Conservation (phyloP, 2,888 invertebrate species). For the Dexiosoma caninum region DNA sequence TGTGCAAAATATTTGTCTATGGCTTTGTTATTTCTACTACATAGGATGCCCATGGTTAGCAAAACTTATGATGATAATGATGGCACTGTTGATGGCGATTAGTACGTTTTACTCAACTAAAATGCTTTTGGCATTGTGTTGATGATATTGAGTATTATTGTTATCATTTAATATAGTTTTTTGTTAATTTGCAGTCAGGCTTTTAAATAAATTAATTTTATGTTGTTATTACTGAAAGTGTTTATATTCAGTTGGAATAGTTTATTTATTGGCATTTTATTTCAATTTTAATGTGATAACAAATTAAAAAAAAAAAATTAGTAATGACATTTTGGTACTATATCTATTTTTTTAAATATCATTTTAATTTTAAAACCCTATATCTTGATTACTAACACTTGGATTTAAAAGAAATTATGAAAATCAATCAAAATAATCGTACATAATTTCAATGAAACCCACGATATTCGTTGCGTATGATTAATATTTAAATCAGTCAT, state of each 20-base stretch:
- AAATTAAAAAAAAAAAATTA: too few species aligned
- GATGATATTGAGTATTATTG: conserved; percentile 26
- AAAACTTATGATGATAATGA: conserved; percentile 45
- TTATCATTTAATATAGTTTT: background rate
- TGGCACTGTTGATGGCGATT: background rate
- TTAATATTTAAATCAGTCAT: too few species aligned
- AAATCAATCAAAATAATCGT: too few species aligned
- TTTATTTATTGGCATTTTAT: background rate
- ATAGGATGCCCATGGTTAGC: conserved; percentile 30
- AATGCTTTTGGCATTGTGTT: conserved; percentile 22
- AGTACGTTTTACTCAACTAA: background rate
- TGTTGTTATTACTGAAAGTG: background rate
- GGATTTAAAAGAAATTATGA: too few species aligned
- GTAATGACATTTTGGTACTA: too few species aligned
- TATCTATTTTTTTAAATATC: too few species aligned
- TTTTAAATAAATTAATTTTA: conserved; percentile 48
- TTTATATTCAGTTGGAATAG: background rate
- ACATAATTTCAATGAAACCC: too few species aligned
- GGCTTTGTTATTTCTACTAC: conserved; percentile 24
- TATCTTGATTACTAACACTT: too few species aligned
- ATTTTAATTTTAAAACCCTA: too few species aligned
- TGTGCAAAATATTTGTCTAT: conserved; percentile 30
- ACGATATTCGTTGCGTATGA: too few species aligned
- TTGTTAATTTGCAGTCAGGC: conserved; percentile 2
- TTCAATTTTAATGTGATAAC: background rate